A percentile compares a stretch with the other conserved stretches of the same genome.
phyloP scores from a whole-genome alignment of 2,888 invertebrate genomes.

The Mythimna pallens region DNA sequence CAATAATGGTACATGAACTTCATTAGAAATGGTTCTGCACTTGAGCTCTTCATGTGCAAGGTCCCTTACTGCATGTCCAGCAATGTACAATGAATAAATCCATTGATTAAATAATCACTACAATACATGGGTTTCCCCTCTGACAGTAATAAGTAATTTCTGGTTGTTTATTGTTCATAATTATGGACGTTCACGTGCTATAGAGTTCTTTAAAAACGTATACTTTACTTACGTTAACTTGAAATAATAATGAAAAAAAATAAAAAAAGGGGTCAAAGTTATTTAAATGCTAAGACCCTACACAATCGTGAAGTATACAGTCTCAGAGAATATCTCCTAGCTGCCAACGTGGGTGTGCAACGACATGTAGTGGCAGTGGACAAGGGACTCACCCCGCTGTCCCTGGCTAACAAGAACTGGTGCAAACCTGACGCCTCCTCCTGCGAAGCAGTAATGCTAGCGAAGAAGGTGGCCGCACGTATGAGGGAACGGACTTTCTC shows the following conservation, averaged over 20 bases:
- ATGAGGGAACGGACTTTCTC: too few species aligned
- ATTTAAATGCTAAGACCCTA: too few species aligned
- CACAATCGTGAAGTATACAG: too few species aligned
- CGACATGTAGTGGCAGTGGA: too few species aligned
- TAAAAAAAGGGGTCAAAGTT: too few species aligned
- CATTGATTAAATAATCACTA: constrained; percentile 57
- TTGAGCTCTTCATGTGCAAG: background rate
- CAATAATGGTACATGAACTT: background rate
- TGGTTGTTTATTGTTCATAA: constrained; percentile 18
- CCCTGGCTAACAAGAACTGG: too few species aligned
- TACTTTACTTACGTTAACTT: background rate
- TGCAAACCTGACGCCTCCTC: too few species aligned
- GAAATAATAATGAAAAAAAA: background rate
- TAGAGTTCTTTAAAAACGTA: background rate
- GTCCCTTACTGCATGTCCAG: constrained; percentile 8
- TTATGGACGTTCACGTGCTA: background rate
- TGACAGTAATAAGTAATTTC: constrained; percentile 22
- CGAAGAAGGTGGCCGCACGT: too few species aligned
- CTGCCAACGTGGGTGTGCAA: too few species aligned
- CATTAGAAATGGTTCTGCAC: background rate
- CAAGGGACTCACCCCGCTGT: too few species aligned
- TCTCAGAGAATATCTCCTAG: too few species aligned
- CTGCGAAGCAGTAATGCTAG: too few species aligned
- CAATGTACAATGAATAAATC: constrained; percentile 26
- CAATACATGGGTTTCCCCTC: constrained; percentile 29